Evolutionary conservation across 35 echinoderm and acorn worm species (phyloP), one percentile per base, ranked within the genome.

Genomic region (Strongylocentrotus purpuratus): DNA sequence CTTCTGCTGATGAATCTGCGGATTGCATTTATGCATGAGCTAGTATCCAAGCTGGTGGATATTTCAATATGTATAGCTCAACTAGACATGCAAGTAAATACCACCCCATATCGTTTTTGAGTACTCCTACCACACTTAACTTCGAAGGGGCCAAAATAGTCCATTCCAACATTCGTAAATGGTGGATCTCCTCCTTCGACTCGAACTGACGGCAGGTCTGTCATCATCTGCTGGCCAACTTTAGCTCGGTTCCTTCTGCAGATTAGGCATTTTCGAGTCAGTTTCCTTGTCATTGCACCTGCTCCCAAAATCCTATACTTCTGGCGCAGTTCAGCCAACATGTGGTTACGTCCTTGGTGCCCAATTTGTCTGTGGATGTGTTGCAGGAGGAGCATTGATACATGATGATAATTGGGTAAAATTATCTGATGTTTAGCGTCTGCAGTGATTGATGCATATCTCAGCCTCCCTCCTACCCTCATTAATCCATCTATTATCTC

Each of bases 271-370:
- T 94, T 88, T 15, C 32, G 41, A 15, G 88, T 7, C 9, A 96
- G 9, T 4, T 31, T 96, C 22, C 60, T 94, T 28, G 85, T 47
- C 9, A 85, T 18, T 88, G 92, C 45, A 65, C 48, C 48, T 18
- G 32, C 94, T 31, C 86, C 92, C 28, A 96, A n/a, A 25, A 94
- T 60, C 92, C 46, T 55, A 28, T 87, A 94, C 32, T 22, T 94
- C 50, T 87, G 35, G 17, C 61, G 48, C 28, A 71, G 31, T 59
- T 85, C 11, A 33, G 96, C 88, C 18, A 95, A 61, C 18, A 94
- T 88, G 33, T 95, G 88, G 32, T 94, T 95, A 59, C 31, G 47
- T 58, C 97, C 97, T 94, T 95, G 94, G 86, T 98, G 97, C 2
- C 70, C 46, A 46, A 95, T 45, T 55, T 85, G 7, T 31, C 88